phyloP scores from a whole-genome alignment of 2,113 vertebrate genomes.

The Centrocercus urophasianus region DNA sequence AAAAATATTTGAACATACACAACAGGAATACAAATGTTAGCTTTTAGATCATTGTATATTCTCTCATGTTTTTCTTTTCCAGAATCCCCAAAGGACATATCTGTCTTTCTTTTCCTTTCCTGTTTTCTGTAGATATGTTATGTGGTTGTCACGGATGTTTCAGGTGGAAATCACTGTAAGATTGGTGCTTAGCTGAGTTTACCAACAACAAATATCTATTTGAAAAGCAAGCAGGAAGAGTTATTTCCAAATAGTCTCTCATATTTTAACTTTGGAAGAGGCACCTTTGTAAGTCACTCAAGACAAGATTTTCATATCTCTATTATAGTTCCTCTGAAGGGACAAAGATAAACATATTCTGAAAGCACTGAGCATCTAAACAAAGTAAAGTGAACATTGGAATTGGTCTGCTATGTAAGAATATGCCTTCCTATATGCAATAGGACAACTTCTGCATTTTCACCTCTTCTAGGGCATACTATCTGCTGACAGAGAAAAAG shows the following conservation, averaged over 20 bases:
- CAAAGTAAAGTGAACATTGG: background rate
- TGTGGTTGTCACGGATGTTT: background rate
- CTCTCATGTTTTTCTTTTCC: background rate
- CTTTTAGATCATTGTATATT: background rate
- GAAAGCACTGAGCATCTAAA: background rate
- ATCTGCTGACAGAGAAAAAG: background rate
- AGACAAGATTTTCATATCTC: background rate
- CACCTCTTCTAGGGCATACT: background rate
- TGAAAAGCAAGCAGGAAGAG: background rate
- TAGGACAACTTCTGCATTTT: background rate
- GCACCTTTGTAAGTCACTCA: background rate
- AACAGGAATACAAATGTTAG: background rate
- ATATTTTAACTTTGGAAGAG: background rate
- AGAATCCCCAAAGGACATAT: background rate
- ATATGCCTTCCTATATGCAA: background rate
- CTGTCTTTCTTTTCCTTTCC: background rate
- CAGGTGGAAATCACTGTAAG: background rate
- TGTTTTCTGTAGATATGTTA: background rate
- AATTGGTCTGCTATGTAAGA: background rate
- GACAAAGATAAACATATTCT: background rate
- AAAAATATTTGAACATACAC: background rate
- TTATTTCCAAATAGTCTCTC: background rate
- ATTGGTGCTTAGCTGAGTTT: background rate
- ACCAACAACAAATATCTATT: rapidly evolving
- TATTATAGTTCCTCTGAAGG: background rate